Evolutionary conservation across 2,888 invertebrate genomes (phyloP).

Genomic region (Rhamnusium bicolor): DNA sequence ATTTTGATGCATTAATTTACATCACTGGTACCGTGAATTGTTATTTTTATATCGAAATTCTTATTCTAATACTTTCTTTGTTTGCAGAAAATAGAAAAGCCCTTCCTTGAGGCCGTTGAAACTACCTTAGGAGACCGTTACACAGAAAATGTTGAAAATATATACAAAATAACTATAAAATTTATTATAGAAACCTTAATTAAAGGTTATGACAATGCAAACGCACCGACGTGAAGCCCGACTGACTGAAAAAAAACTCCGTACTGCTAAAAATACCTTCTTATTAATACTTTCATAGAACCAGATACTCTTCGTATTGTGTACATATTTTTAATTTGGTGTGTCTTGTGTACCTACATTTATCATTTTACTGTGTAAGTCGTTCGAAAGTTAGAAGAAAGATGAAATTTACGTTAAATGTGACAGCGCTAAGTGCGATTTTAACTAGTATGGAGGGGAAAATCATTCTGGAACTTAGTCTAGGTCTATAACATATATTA

Average conservation of each 20-base stretch:
- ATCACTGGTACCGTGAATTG: too few species aligned
- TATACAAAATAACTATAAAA: constrained; percentile 90
- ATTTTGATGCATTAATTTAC: too few species aligned
- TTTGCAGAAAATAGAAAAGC: constrained; percentile 89
- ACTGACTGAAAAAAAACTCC: constrained; percentile 44
- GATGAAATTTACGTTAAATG: constrained; percentile 17
- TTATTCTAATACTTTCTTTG: constrained; percentile 21
- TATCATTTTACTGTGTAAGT: constrained; percentile 30
- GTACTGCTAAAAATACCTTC: constrained; percentile 39
- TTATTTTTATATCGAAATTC: too few species aligned
- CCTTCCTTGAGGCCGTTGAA: constrained; percentile 89
- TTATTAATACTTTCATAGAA: constrained; percentile 45
- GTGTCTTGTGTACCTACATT: constrained; percentile 36
- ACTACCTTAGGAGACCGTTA: constrained; percentile 90
- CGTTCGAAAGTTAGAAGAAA: constrained; percentile 40
- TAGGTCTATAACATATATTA: background rate
- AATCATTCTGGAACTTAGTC: background rate
- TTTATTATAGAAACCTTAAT: constrained; percentile 90
- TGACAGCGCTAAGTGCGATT: background rate
- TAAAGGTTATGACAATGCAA: constrained; percentile 79
- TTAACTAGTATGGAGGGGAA: background rate
- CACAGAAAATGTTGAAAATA: constrained; percentile 90
- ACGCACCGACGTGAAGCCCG: constrained; percentile 63
- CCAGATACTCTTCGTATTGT: constrained; percentile 41
- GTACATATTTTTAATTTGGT: constrained; percentile 46